Evolutionary conservation across 2,797 vertebrate species (phyloP), one percentile per base, ranked within the genome.

Genomic region (Dallia pectoralis): DNA sequence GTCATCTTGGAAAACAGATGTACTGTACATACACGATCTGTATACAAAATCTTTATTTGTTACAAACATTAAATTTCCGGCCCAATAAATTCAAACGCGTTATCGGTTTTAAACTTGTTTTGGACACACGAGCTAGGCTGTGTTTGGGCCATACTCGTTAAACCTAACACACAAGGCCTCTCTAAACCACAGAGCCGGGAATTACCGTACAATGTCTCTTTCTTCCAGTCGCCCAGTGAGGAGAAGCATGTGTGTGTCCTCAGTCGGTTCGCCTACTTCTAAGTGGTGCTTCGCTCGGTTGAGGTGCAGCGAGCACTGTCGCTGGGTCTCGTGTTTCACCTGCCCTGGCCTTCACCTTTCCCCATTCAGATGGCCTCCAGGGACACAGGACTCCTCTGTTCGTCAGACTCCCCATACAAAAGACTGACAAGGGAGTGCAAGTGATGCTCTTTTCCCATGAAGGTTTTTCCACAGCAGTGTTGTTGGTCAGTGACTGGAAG

Each of bases 141-240:
- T 65, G 78, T 67, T 69, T 70, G 32, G 51, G 75, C 67, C 69
- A 73, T 40, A 14, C 71, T 76, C 61, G 25, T 51, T 61, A 73
- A 47, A 51, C 36, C 9, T 77, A 77, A 80, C 66, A 68, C 69
- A 71, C 68, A 8, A 53, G 51, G 68, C 75, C 72, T 71, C 75
- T 72, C 80, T 74, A 82, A 87, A 85, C 85, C 81, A 87, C 84
- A 84, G 77, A 81, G 82, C 80, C 79, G 80, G 75, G 76, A 82
- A 76, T 84, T 79, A 86, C 36, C 9, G 36, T 40, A 40, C 83
- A 84, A 86, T 79, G 79, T 81, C 65, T 76, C 74, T 84, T 81
- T 84, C 80, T 84, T 81, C 74, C 75, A 49, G 74, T 76, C 53
- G 72, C 74, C 77, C 82, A 22, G 51, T 8, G 51, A 22, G 22